Evolutionary conservation across 1,140 invertebrate species (phyloP).

Genomic region (Calephelis virginiensis): DNA sequence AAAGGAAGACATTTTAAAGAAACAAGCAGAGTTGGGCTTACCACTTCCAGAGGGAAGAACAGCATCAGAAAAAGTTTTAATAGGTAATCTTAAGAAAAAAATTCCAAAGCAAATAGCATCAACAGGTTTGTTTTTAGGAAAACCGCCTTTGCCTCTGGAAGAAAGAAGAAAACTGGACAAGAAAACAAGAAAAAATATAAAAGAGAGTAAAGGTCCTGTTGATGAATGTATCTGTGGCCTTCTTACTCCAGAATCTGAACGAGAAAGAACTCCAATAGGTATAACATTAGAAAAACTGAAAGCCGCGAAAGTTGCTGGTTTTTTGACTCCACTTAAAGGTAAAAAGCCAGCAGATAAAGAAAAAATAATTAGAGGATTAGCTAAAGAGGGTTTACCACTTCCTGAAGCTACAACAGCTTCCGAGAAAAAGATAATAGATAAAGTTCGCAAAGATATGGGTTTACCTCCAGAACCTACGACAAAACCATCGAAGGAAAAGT

Average conservation of each 20-base stretch:
- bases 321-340: slow-evolving; percentile 34
- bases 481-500: slow-evolving; percentile 22
- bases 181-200: slow-evolving; percentile 36
- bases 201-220: slow-evolving; percentile 38
- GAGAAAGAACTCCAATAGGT: slow-evolving; percentile 17
- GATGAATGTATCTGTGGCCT: slow-evolving; percentile 42
- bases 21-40: slow-evolving; percentile 31
- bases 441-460: slow-evolving; percentile 29
- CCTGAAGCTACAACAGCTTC: slow-evolving; percentile 36
- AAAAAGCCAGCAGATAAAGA: slow-evolving; percentile 36
- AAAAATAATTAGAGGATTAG: slow-evolving; percentile 36
- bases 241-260: slow-evolving; percentile 33
- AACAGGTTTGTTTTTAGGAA: neutral
- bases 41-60: slow-evolving; percentile 39
- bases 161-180: slow-evolving; percentile 34
- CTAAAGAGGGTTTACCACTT: slow-evolving; percentile 29
- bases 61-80: slow-evolving; percentile 43
- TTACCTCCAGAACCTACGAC: slow-evolving; percentile 34
- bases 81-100: slow-evolving; percentile 31
- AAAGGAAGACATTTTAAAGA: slow-evolving; percentile 36
- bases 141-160: slow-evolving; percentile 29
- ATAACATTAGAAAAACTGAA: slow-evolving; percentile 24
- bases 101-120: neutral
- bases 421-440: slow-evolving; percentile 33
- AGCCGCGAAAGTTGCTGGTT: slow-evolving; percentile 29